Base-by-base conservation (phyloP, 1,140 invertebrate species). In the Rhynchophorus ferrugineus region DNA sequence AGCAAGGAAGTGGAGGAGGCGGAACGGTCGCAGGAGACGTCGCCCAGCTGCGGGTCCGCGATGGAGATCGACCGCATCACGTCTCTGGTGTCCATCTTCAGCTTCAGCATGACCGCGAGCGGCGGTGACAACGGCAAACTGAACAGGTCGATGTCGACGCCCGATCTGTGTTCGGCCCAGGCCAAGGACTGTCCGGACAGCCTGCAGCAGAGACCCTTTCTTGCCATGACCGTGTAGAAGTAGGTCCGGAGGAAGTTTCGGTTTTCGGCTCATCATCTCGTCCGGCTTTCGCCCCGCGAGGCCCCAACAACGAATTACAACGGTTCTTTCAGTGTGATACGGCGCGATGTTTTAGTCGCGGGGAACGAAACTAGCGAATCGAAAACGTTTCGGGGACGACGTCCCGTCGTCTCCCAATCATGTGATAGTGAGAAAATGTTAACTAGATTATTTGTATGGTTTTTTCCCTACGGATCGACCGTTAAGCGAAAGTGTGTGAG, bases 41-140 rank as follows among this genome's bases (percentile, higher is more conserved):
- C 33, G 33, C 44, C 35, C 41, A 43, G 21, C 34, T 35, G 57
- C 16, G 61, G 63, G 16, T 69, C 65, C 9, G 65, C 68, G 6
- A 76, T 76, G 75, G 76, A 77, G 58, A 75, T 78, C 52, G 76
- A 78, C 58, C 65, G 75, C 22, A 75, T 77, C 33, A 75, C 75
- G 17, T 75, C 73, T 20, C 61, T 77, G 33, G 75, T 77, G 18
- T 76, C 75, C 22, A 76, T 76, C 51, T 78, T 78, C 62, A 76
- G 75, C 61, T 78, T 77, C 56, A 74, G 74, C 18, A 70, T 73
- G 47, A n/a, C n/a, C n/a, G n/a, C n/a, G n/a, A 56, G 65, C 14
- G 54, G 62, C 16, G 61, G 54, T 21, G 60, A 55, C 11, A 51
- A 45, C 7, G 54, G 55, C 6, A 72, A 73, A 53, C 60, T 74